Percentiles rank a stretch among this genome's conserved stretches.
phyloP scores from a whole-genome alignment of 1,140 invertebrate species.

The Ctenoplectra terminalis region DNA sequence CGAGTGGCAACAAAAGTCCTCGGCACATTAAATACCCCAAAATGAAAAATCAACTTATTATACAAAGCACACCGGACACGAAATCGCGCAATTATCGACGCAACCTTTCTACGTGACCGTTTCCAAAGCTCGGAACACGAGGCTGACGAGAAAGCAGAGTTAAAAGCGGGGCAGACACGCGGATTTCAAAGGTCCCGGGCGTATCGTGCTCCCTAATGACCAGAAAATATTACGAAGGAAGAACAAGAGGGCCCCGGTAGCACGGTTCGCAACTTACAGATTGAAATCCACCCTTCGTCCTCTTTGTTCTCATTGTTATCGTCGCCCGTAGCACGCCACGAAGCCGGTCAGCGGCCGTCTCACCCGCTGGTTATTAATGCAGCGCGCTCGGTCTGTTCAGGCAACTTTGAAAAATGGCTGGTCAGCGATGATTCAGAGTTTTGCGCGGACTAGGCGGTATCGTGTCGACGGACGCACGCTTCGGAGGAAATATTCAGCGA shows the following conservation, averaged over 20 bases:
- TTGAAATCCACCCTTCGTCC: constrained; percentile 68
- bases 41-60: not conserved
- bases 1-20: too few species aligned
- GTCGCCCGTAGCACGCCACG: constrained; percentile 58
- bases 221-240: constrained; percentile 57
- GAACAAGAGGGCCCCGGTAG: constrained; percentile 46
- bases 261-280: constrained; percentile 54
- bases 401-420: constrained; percentile 70
- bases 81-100: constrained; percentile 24
- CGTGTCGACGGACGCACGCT: constrained; percentile 58
- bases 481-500: constrained; percentile 58
- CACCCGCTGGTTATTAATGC: constrained; percentile 68
- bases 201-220: constrained; percentile 52
- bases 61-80: not conserved
- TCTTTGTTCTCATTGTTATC: constrained; percentile 71
- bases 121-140: not conserved
- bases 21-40: not conserved
- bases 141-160: not conserved
- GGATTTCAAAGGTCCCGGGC: constrained; percentile 39
- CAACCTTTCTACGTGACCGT: not conserved
- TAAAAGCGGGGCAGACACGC: constrained; percentile 5
- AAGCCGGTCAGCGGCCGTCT: constrained; percentile 58
- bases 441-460: constrained; percentile 60
- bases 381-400: constrained; percentile 49
- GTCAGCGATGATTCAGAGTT: constrained; percentile 69